Base-by-base conservation (phyloP, 2,888 invertebrate species). In the Cactoblastis cactorum region DNA sequence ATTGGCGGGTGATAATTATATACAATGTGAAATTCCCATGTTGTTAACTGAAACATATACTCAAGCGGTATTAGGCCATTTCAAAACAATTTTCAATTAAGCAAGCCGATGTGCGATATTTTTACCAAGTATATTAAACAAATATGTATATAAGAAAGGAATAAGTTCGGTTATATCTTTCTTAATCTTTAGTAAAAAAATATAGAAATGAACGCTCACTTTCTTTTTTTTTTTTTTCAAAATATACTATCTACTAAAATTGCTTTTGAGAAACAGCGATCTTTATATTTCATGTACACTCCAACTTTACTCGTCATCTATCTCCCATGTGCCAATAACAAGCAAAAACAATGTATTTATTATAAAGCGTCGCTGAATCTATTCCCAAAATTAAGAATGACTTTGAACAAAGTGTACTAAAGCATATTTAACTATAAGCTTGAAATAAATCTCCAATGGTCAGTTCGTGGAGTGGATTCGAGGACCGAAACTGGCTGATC, bases 1-100 rank as follows among this genome's bases (percentile, higher is more conserved):
- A 73, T 78, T 73, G 71, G 67, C 51, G 60, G 57, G 71, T 79
- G 82, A 74, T 77, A 82, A 83, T 80, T 72, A 77, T 71, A 69
- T 69, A 72, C 65, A 50, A 56, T 62, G 67, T 65, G 59, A 65
- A 62, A 70, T 73, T 74, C 71, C 68, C 61, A 63, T 68, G 67
- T 69, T 71, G 69, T 78, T 77, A 74, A 67, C 68, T 58, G 69
- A 70, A 53, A 68, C 65, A 57, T 53, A 14, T 14, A 17, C 14
- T 9, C 12, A 75, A 76, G 76, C 73, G 65, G 67, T 66, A 57
- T 59, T 77, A 78, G 77, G 71, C 68, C 58, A 59, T 66, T 65
- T 59, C 58, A 59, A 57, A 49, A 56, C 39, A 54, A 58, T 53
- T n/a, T n/a, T 43, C 43, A 51, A 24, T 47, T 47, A 72, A 71